Base-by-base conservation (phyloP, 2,888 invertebrate genomes). In the Parascotia fuliginaria region DNA sequence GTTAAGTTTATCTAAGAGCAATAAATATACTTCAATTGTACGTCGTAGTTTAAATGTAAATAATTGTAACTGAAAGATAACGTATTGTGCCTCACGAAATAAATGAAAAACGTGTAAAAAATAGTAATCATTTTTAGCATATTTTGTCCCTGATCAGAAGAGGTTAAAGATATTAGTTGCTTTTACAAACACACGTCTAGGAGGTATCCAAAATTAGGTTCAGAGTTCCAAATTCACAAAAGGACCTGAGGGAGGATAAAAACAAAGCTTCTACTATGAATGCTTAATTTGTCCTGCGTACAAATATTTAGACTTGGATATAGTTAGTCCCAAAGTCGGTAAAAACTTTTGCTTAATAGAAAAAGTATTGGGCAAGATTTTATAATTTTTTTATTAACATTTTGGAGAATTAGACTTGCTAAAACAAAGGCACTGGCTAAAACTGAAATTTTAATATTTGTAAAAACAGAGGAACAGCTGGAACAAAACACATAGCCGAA, bases 281-380 rank as follows among this genome's bases (percentile, higher is more conserved):
- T 54, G 9, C 39, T 31, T 54, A 54, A 61, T 45, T n/a, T 47
- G 49, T 34, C 28, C 38, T 40, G 14, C 5, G 12, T 4, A 47
- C 28, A 42, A 42, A 41, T 29, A 27, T 31, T 12, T 32, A 19
- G 6, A 42, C 49, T 41, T 45, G 7, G 32, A 15, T 34, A 51
- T 41, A 41, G 27, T 44, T 64, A n/a, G 6, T 0, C 13, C 3
- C 24, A 43, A 32, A 60, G 9, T 32, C 42, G n/a, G 19, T n/a
- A 40, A 12, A 39, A 52, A 42, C 50, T 48, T 45, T 43, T 16
- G 12, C 33, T 11, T 14, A 14, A 33, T n/a, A 15, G 16, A 15
- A 33, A 33, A 15, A 16, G 7, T 33, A 16, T n/a, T 15, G 9
- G 9, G 14, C n/a, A n/a, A n/a, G n/a, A n/a, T n/a, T n/a, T n/a